Percentiles rank a stretch among this genome's conserved stretches.
These are phyloP conservation scores for Trichonephila clavipes DNA, from an alignment of 1,140 invertebrate genomes.

Conservation along the genomic window DNA sequence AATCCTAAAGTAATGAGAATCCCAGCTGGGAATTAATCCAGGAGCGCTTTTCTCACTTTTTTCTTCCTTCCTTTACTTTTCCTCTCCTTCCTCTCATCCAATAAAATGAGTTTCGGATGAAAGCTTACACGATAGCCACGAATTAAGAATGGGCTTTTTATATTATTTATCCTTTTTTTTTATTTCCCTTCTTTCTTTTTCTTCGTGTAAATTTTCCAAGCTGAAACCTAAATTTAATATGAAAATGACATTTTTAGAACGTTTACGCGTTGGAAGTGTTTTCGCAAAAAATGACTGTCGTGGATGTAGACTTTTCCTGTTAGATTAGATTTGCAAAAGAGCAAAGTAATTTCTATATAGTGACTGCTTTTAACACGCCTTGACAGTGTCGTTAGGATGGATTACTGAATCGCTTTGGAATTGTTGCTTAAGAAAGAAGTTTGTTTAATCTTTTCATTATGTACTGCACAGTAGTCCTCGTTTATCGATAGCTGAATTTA, in stretches of 20 bases:
- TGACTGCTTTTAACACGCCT: background rate
- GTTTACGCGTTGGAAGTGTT: background rate
- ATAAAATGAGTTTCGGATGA: conserved; percentile 2
- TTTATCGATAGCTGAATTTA: too few relatives aligned
- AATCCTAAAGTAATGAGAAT: conserved; percentile 49
- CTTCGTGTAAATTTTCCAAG: background rate
- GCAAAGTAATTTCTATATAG: background rate
- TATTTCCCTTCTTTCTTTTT: background rate
- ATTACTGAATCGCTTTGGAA: background rate
- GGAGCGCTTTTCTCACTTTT: background rate
- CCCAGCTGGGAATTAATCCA: conserved; percentile 39
- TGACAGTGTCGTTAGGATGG: background rate
- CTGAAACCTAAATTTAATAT: conserved; percentile 7
- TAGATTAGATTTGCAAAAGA: background rate
- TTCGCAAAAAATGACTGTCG: background rate
- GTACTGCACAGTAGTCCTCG: too few relatives aligned
- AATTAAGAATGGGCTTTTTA: background rate
- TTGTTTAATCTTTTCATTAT: too few relatives aligned
- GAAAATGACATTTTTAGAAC: conserved; percentile 1
- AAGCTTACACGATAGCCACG: background rate
- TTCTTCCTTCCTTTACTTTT: background rate
- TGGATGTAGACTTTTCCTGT: background rate
- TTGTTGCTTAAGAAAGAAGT: too few relatives aligned
- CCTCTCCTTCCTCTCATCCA: background rate
- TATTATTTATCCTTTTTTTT: background rate